Percentiles rank a stretch among this genome's conserved stretches.
Conservation (phyloP, 2,797 vertebrate species). For the Pseudotriccus pelzelni region DNA sequence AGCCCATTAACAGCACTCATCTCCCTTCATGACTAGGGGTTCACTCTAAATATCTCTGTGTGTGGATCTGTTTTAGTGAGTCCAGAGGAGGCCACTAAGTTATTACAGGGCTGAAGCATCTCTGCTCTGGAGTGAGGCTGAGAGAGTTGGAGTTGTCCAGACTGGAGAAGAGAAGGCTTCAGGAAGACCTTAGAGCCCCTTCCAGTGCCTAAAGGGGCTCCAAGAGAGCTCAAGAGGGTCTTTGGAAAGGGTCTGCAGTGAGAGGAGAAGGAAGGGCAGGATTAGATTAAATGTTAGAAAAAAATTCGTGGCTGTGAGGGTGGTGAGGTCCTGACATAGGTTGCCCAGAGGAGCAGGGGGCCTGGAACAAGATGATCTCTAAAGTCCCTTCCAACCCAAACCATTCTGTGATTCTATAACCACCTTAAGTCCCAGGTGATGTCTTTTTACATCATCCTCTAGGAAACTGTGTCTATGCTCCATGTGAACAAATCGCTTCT, state of each 20-base stretch:
- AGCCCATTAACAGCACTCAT: background rate
- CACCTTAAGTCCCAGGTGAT: background rate
- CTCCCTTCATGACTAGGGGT: background rate
- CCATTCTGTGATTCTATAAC: background rate
- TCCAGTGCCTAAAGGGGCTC: background rate
- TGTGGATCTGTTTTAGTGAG: background rate
- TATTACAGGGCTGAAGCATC: background rate
- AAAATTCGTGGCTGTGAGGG: background rate
- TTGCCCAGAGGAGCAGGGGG: background rate
- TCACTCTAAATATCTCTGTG: background rate
- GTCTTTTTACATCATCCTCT: background rate
- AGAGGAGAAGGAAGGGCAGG: background rate
- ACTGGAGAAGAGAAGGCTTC: background rate
- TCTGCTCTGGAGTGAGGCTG: background rate
- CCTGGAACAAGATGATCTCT: background rate
- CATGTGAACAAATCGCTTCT: background rate
- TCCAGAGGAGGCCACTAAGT: background rate
- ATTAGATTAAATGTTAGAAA: background rate
- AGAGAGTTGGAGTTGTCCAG: background rate
- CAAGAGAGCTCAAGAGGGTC: background rate
- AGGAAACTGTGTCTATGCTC: background rate
- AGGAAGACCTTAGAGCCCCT: background rate
- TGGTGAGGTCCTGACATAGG: background rate
- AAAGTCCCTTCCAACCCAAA: background rate
- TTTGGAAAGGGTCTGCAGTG: background rate